Percentiles rank a stretch among this genome's conserved stretches.
These are phyloP conservation scores for Dichetophora obliterata DNA, from an alignment of 2,888 invertebrate species.

Conservation along the genomic window DNA sequence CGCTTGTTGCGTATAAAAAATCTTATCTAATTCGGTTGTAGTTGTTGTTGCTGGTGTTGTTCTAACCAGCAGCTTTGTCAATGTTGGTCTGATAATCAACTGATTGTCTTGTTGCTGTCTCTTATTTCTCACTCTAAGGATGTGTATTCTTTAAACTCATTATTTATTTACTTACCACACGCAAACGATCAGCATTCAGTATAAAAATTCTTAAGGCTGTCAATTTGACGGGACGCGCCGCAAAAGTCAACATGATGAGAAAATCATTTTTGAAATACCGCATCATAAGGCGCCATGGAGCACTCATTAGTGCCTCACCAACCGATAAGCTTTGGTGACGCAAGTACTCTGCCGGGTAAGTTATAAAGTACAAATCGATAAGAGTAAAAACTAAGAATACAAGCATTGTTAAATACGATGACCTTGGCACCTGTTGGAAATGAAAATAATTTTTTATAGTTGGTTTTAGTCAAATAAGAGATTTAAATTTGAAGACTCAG, in stretches of 20 bases:
- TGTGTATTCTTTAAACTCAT: neutral
- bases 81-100: neutral
- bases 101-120: neutral
- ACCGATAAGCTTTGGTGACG: slow-evolving; percentile 38
- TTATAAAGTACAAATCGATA: slow-evolving; percentile 37
- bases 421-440: neutral
- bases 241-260: slow-evolving; percentile 43
- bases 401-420: neutral
- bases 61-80: neutral
- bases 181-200: slow-evolving; percentile 44
- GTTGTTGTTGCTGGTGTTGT: neutral
- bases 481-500: too few relatives aligned
- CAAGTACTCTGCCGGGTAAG: slow-evolving; percentile 40
- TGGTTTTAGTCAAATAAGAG: too few relatives aligned
- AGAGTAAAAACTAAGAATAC: slow-evolving; percentile 26
- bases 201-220: slow-evolving; percentile 48
- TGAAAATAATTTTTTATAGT: neutral
- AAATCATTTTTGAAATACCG: slow-evolving; percentile 44
- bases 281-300: slow-evolving; percentile 48
- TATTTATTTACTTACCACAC: slow-evolving; percentile 32
- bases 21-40: neutral
- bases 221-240: slow-evolving; percentile 41
- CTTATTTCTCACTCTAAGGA: neutral
- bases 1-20: neutral
- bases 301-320: slow-evolving; percentile 43